A percentile compares a stretch with the other conserved stretches of the same genome.
phyloP scores from a whole-genome alignment of 2,113 vertebrate species.

The Stictonetta naevosa region DNA sequence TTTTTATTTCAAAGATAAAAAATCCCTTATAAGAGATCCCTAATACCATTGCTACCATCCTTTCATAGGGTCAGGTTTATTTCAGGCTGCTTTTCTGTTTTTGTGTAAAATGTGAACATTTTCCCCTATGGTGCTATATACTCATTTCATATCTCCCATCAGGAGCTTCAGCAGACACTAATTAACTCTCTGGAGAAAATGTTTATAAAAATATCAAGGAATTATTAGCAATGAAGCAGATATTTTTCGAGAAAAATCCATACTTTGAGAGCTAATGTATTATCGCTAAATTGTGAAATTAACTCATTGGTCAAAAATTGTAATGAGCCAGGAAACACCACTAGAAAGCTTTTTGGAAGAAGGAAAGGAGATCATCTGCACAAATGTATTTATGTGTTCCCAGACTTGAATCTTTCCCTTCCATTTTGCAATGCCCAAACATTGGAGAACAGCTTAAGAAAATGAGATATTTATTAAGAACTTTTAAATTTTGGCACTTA shows the following conservation, averaged over 20 bases:
- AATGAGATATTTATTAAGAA: neutral
- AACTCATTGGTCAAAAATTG: conserved; percentile 4
- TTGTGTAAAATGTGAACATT: conserved; percentile 14
- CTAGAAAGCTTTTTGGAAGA: neutral
- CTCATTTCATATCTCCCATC: neutral
- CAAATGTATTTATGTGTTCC: neutral
- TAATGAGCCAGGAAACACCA: neutral
- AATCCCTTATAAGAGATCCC: neutral
- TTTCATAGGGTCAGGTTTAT: neutral
- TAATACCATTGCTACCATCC: neutral
- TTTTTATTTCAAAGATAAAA: conserved; percentile 30
- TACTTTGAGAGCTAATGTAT: neutral
- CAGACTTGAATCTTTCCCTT: neutral
- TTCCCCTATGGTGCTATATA: neutral
- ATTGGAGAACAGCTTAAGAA: neutral
- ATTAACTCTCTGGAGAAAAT: conserved; percentile 66
- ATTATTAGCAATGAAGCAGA: conserved; percentile 27
- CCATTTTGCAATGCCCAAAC: neutral
- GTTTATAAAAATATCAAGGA: conserved; percentile 46
- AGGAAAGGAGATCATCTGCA: neutral
- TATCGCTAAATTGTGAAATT: neutral
- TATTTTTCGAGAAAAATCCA: neutral
- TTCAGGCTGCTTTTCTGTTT: neutral
- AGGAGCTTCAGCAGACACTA: conserved; percentile 52
- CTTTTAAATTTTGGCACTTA: neutral